Evolutionary conservation across 2,888 invertebrate species (phyloP), one percentile per base, ranked within the genome.

Genomic region (Lycaena phlaeas): DNA sequence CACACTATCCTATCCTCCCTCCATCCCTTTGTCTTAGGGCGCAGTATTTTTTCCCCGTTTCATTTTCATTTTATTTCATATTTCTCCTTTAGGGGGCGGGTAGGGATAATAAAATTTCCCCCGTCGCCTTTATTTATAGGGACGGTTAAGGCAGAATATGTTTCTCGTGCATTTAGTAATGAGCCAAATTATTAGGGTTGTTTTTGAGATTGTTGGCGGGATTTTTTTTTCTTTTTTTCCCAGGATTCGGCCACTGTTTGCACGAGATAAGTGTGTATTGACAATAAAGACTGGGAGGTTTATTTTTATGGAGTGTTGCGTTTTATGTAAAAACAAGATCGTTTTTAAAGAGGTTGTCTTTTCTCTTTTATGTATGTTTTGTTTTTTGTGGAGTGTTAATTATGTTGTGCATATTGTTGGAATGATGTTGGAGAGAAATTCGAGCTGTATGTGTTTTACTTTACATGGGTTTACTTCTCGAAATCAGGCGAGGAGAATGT

Each of bases 41-140:
- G 57, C 56, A 66, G 78, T 82, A 84, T 84, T 84, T 84, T 82
- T 84, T 84, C 74, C 77, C 79, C 78, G 82, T 84, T 82, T 82
- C 76, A 74, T 82, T 84, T 84, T 79, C 84, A 84, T 82, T 84
- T 84, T 84, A 82, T 82, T 81, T 81, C 82, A 84, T 81, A 81
- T 82, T 82, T 73, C 81, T 78, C 82, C 77, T 76, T 72, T 62
- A 55, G 67, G 71, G 67, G 52, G 49, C 45, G 57, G 56, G 61
- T 52, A 53, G 64, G 73, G 69, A 74, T 81, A 79, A 82, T 81
- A 82, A 78, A 81, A 78, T 69, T 79, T 56, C 53, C 65, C 65
- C 65, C 67, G 59, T 66, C 73, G 65, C 70, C 66, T 75, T 82
- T 79, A 84, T 84, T 84, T 84, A 84, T 82, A 68, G 70, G 64